A percentile compares a stretch with the other conserved stretches of the same genome.
Evolutionary conservation across 2,113 vertebrate species (phyloP).

Genomic region (Fulmarus glacialis): DNA sequence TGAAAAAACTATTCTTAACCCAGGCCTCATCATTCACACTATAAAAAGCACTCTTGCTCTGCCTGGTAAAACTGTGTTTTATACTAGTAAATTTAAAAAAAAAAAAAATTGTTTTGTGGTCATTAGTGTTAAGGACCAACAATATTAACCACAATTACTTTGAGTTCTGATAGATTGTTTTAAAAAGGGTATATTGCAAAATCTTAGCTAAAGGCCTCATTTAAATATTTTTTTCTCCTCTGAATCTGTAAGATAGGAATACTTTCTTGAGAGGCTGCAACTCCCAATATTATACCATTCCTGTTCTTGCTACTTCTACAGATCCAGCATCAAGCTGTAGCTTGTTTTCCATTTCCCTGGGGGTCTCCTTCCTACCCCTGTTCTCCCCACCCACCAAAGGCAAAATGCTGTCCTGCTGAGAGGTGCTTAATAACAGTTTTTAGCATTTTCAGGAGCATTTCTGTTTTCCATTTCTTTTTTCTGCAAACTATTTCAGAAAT

Average conservation of each 20-base stretch:
- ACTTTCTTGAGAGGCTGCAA: not conserved
- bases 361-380: not conserved
- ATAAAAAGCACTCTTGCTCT: not conserved
- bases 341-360: accelerated
- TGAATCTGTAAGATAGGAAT: not conserved
- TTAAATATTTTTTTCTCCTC: not conserved
- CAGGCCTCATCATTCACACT: not conserved
- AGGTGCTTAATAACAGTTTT: not conserved
- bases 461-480: not conserved
- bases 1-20: not conserved
- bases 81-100: not conserved
- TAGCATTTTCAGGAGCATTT: not conserved
- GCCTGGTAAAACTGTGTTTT: not conserved
- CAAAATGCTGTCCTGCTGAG: not conserved
- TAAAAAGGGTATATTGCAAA: not conserved
- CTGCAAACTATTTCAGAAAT: not conserved
- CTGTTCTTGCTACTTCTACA: not conserved
- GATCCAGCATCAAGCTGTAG: not conserved
- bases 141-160: not conserved
- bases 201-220: not conserved
- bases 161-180: not conserved
- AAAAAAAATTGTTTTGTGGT: not conserved
- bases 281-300: not conserved
- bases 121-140: not conserved
- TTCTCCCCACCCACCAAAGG: not conserved